These are phyloP conservation scores for Notarius lentiginosus DNA, from an alignment of 2,113 vertebrate genomes.

Conservation along the genomic window DNA sequence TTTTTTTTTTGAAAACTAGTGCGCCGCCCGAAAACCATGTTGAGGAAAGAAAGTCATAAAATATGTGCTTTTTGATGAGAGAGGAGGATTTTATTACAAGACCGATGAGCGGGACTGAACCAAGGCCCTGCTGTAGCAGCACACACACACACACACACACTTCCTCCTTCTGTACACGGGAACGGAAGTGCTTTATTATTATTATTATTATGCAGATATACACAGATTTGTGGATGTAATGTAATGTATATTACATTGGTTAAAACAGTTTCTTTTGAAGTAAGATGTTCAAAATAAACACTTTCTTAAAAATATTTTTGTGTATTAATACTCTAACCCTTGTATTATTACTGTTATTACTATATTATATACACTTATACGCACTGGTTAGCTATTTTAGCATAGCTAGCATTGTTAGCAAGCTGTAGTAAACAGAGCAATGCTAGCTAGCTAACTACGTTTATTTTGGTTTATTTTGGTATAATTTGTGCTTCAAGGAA, in stretches of 20 bases:
- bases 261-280: not conserved
- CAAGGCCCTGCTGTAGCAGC: not conserved
- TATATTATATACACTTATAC: not conserved
- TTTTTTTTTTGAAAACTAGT: not conserved
- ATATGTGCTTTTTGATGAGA: constrained; percentile 23
- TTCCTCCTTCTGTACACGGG: not conserved
- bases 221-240: not conserved
- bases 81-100: constrained; percentile 23
- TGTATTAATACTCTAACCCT: not conserved
- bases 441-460: not conserved
- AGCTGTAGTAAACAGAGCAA: not conserved
- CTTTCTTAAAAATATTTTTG: not conserved
- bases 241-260: not conserved
- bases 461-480: not conserved
- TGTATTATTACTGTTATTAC: not conserved
- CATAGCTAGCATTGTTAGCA: not conserved
- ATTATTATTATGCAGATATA: not conserved
- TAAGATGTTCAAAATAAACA: not conserved
- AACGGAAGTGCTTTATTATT: not conserved
- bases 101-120: not conserved
- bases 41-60: constrained; percentile 15
- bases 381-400: not conserved
- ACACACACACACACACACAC: not conserved
- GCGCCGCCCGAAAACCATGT: not conserved
- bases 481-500: not conserved